Conservation (phyloP, 1,140 invertebrate species). For the Calosoma granatense region DNA sequence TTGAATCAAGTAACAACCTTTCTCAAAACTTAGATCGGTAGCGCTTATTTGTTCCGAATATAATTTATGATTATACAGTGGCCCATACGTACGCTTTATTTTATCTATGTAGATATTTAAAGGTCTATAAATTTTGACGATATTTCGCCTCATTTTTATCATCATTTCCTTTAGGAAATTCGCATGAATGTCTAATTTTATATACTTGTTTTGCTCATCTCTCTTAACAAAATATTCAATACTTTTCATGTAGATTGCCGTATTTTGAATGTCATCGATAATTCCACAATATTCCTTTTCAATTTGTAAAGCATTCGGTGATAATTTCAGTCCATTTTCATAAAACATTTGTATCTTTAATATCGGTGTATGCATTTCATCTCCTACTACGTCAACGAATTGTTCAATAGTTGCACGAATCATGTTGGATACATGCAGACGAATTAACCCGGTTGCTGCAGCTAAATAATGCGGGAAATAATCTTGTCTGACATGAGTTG, state of each 20-base stretch:
- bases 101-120: neutral
- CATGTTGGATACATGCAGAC: constrained; percentile 39
- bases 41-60: neutral
- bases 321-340: constrained; percentile 33
- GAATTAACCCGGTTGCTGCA: constrained; percentile 35
- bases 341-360: constrained; percentile 35
- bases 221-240: constrained; percentile 26
- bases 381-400: constrained; percentile 28
- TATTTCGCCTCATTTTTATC: neutral
- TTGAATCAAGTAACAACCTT: neutral
- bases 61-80: neutral
- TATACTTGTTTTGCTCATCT: neutral
- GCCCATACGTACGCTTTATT: neutral
- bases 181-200: neutral
- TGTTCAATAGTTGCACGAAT: constrained; percentile 41
- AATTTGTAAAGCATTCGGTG: constrained; percentile 36
- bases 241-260: constrained; percentile 33
- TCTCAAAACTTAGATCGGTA: neutral
- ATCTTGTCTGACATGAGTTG: constrained; percentile 33
- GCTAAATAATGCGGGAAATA: constrained; percentile 27
- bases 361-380: constrained; percentile 18
- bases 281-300: constrained; percentile 34
- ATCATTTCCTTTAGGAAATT: neutral
- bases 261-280: constrained; percentile 31
- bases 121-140: neutral